Percentiles rank a stretch among this genome's conserved stretches.
Evolutionary conservation across 2,113 vertebrate species (phyloP).

Genomic region (Caloenas nicobarica): DNA sequence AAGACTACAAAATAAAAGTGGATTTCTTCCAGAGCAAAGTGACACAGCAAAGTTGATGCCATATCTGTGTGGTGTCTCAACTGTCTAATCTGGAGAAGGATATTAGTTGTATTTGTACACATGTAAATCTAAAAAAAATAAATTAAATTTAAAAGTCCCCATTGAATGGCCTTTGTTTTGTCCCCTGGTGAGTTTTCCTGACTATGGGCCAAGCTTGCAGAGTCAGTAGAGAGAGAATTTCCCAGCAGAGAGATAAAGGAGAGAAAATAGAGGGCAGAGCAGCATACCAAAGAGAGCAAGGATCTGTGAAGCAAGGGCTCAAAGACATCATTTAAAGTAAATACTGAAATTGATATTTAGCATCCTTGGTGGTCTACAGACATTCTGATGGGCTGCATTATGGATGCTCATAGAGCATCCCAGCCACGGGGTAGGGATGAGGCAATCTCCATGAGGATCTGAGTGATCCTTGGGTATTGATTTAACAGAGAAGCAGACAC

Average conservation of each 20-base stretch:
- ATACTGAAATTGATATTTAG: not conserved
- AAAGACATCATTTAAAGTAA: not conserved
- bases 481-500: not conserved
- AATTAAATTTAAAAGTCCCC: too few species aligned
- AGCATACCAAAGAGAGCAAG: not conserved
- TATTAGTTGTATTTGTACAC: not conserved
- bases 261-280: not conserved
- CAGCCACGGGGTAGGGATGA: not conserved
- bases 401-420: not conserved
- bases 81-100: not conserved
- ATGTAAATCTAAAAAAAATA: not conserved
- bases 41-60: not conserved
- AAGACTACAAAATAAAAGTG: not conserved
- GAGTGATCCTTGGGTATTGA: not conserved
- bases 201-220: not conserved
- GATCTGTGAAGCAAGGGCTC: not conserved
- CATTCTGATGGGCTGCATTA: not conserved
- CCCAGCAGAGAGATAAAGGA: not conserved
- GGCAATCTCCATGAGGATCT: not conserved
- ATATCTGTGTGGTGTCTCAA: not conserved
- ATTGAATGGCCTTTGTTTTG: not conserved
- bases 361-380: not conserved
- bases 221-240: not conserved
- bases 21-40: not conserved
- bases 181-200: not conserved